These are phyloP conservation scores for Drosophila cognata DNA, from an alignment of 2,888 invertebrate species.

Conservation along the genomic window DNA sequence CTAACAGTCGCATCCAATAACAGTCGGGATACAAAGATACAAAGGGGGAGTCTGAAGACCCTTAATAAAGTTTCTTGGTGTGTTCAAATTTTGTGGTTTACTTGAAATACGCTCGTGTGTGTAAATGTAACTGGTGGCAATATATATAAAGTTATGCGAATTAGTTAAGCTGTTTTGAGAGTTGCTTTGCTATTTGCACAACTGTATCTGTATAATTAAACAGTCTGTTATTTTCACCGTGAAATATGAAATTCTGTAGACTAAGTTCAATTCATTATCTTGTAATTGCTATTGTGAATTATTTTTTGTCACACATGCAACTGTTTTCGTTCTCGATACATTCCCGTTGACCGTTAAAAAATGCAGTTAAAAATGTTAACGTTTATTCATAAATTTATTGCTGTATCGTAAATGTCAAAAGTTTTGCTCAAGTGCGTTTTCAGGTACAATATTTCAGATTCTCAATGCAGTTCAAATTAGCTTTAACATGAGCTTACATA, in stretches of 20 bases:
- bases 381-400: neutral
- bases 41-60: conserved; percentile 32
- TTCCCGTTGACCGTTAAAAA: neutral
- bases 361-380: neutral
- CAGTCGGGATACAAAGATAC: conserved; percentile 5
- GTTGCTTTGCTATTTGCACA: conserved; percentile 59
- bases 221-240: conserved; percentile 25
- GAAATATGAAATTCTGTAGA: conserved; percentile 5
- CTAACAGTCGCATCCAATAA: conserved; percentile 11
- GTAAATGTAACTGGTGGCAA: conserved; percentile 34
- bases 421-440: neutral
- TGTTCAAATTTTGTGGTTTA: conserved; percentile 60
- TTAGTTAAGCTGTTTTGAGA: conserved; percentile 44
- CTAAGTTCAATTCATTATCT: conserved; percentile 5
- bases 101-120: conserved; percentile 20
- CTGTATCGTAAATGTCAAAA: neutral
- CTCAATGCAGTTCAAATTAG: neutral
- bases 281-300: conserved; percentile 26
- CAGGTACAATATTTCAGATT: neutral
- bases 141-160: conserved; percentile 21
- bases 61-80: conserved; percentile 57
- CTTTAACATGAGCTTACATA: neutral
- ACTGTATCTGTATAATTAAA: conserved; percentile 58
- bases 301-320: conserved; percentile 23
- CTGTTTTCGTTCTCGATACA: conserved; percentile 18